These are phyloP conservation scores for Steinernema scapterisci DNA, from an alignment of 2,888 invertebrate genomes.

Conservation along the genomic window DNA sequence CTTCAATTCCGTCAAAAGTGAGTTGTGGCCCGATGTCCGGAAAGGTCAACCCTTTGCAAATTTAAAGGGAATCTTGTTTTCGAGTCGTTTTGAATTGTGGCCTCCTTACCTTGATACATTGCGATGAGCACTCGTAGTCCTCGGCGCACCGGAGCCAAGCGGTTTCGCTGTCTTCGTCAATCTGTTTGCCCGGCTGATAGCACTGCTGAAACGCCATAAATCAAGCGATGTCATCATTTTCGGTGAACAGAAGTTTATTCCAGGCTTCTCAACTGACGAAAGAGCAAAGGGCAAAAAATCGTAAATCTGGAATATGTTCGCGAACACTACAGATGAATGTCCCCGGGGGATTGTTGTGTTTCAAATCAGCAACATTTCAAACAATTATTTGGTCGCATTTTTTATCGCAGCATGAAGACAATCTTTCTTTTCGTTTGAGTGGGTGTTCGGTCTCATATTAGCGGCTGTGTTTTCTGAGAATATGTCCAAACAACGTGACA, in stretches of 20 bases:
- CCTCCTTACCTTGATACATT: constrained; percentile 58
- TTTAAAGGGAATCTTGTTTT: no score
- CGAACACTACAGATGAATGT: not conserved
- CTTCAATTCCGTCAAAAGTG: no score
- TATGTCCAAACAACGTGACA: no score
- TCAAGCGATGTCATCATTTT: not conserved
- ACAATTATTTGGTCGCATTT: not conserved
- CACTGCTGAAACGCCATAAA: constrained; percentile 54
- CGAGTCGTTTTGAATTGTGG: no score
- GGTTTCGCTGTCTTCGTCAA: constrained; percentile 60
- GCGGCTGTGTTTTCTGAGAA: no score
- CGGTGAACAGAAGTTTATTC: not conserved
- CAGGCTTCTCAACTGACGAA: not conserved
- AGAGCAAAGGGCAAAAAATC: not conserved
- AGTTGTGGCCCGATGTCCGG: no score
- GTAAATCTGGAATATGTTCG: not conserved
- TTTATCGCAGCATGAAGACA: no score
- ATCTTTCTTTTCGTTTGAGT: no score
- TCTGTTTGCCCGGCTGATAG: constrained; percentile 63
- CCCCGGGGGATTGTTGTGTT: not conserved
- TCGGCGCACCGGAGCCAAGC: constrained; percentile 66
- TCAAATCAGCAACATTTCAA: constrained; percentile 1
- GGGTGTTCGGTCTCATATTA: no score
- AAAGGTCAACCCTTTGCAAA: no score
- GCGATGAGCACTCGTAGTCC: constrained; percentile 62